A percentile compares a stretch with the other conserved stretches of the same genome.
These are phyloP conservation scores for Orthonyx spaldingii DNA, from an alignment of 2,113 vertebrate genomes.

Conservation along the genomic window DNA sequence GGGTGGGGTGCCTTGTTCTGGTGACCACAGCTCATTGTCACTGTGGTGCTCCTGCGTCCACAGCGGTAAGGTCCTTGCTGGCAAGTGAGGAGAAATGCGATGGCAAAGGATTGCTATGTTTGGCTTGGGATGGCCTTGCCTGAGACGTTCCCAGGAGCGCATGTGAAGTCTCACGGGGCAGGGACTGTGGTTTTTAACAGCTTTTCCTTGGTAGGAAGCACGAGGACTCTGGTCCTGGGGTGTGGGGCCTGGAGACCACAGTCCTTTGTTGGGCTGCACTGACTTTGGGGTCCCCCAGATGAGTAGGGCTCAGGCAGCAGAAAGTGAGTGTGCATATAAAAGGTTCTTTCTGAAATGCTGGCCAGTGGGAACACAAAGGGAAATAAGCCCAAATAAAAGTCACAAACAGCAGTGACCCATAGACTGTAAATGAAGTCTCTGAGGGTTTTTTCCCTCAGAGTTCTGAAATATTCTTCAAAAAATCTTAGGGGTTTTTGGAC, in stretches of 20 bases:
- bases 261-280: accelerated
- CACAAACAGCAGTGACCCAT: background rate
- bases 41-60: accelerated
- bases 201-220: accelerated
- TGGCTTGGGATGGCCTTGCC: accelerated
- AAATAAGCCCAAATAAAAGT: background rate
- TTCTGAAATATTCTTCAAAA: background rate
- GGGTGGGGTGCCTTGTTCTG: background rate
- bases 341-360: background rate
- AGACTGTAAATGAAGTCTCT: background rate
- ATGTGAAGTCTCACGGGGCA: accelerated
- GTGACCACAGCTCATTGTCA: accelerated
- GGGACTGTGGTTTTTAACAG: background rate
- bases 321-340: accelerated
- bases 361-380: accelerated
- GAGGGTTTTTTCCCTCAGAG: background rate
- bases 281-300: accelerated
- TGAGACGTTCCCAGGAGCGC: accelerated
- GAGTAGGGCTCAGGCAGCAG: background rate
- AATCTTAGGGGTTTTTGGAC: background rate
- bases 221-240: accelerated
- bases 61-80: accelerated
- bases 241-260: accelerated
- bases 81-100: accelerated
- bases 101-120: accelerated